Percentiles rank a stretch among this genome's conserved stretches.
These are phyloP conservation scores for Danionella cerebrum DNA, from an alignment of 2,113 vertebrate genomes.

Conservation along the genomic window DNA sequence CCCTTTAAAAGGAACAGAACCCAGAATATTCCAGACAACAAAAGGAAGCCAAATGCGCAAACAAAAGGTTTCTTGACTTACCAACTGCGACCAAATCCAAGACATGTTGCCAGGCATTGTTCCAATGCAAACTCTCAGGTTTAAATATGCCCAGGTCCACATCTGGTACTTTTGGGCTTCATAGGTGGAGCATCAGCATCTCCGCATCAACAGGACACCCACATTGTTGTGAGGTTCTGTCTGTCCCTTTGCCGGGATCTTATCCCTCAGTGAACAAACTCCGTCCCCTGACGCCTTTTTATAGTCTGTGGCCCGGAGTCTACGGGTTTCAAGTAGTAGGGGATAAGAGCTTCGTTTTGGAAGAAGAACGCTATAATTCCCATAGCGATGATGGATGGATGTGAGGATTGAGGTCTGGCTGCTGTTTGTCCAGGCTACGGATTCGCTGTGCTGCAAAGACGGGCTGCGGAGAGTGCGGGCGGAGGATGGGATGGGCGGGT, in stretches of 20 bases:
- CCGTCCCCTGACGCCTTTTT: slow-evolving; percentile 36
- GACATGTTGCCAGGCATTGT: slow-evolving; percentile 46
- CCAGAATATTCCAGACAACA: slow-evolving; percentile 5
- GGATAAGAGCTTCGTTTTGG: slow-evolving; percentile 41
- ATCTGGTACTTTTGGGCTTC: slow-evolving; percentile 42
- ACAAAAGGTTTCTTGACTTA: slow-evolving; percentile 56
- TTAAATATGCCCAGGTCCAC: slow-evolving; percentile 39
- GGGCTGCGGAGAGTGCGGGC: slow-evolving; percentile 37
- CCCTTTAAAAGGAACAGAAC: slow-evolving; percentile 54
- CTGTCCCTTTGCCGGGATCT: slow-evolving; percentile 33
- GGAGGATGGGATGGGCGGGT: slow-evolving; percentile 52
- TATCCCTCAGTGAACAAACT: slow-evolving; percentile 22
- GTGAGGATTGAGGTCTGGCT: slow-evolving; percentile 28
- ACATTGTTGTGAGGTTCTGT: slow-evolving; percentile 32
- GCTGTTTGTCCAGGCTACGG: slow-evolving; percentile 45
- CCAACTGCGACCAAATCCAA: slow-evolving; percentile 49
- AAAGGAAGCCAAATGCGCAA: slow-evolving; percentile 13
- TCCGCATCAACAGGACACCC: slow-evolving; percentile 30
- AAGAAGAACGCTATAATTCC: slow-evolving; percentile 44
- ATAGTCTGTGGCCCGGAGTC: slow-evolving; percentile 48
- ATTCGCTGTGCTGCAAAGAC: slow-evolving; percentile 42
- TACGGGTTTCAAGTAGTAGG: slow-evolving; percentile 37
- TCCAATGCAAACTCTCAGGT: not conserved
- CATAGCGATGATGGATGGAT: slow-evolving; percentile 58
- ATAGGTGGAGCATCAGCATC: slow-evolving; percentile 44